phyloP scores from a whole-genome alignment of 1,140 invertebrate species.

The Nasonia giraulti region DNA sequence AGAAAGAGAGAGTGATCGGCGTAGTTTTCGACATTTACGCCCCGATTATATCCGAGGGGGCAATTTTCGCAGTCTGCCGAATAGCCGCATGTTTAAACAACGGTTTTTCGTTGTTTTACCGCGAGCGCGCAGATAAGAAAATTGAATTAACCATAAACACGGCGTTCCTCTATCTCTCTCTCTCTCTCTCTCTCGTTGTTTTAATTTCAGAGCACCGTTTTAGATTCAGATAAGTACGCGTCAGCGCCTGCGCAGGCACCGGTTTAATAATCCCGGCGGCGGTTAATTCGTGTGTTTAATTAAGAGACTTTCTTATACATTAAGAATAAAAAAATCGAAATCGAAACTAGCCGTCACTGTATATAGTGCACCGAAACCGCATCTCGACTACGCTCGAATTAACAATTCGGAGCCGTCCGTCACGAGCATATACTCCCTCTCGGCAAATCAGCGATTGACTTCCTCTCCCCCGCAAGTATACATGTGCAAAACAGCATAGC shows the following conservation, averaged over 20 bases:
- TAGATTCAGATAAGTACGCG: slow-evolving; percentile 1
- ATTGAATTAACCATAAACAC: slow-evolving; percentile 8
- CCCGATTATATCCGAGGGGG: not conserved
- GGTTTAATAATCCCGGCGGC: not conserved
- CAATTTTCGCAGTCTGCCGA: not conserved
- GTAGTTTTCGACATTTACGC: not conserved
- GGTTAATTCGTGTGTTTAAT: not conserved
- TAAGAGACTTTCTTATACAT: not conserved
- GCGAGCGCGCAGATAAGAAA: slow-evolving; percentile 2
- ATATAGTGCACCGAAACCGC: no score
- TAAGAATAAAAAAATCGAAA: no score
- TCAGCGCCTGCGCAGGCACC: not conserved
- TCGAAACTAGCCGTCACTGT: no score
- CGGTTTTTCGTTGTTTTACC: not conserved
- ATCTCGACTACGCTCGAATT: no score
- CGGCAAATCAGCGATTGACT: no score
- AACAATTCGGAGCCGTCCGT: no score
- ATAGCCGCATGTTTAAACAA: not conserved
- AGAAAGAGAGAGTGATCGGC: not conserved
- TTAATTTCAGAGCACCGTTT: not conserved
- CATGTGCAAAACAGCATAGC: no score
- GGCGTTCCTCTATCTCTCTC: not conserved
- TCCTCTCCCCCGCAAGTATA: no score
- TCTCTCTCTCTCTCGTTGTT: not conserved
- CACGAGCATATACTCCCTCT: no score